Percentiles rank a stretch among this genome's conserved stretches.
These are phyloP conservation scores for Bostrychus sinensis DNA, from an alignment of 2,113 vertebrate species.

Conservation along the genomic window DNA sequence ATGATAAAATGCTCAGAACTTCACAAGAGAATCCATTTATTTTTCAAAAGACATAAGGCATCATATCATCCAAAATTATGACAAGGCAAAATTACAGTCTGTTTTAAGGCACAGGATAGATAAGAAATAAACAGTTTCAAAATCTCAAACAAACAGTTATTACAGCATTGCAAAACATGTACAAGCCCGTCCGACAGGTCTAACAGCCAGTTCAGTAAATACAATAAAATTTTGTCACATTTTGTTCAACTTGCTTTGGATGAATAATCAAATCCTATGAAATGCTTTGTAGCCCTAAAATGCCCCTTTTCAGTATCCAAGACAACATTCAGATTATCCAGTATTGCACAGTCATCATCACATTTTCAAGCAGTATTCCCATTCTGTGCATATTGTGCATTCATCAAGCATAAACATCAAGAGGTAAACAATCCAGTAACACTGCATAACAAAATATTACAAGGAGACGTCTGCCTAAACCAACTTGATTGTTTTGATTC, in stretches of 20 bases:
- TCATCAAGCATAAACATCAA: conserved; percentile 50
- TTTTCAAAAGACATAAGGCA: conserved; percentile 58
- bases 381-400: conserved; percentile 56
- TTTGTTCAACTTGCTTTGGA: conserved; percentile 26
- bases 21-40: conserved; percentile 66
- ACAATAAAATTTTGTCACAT: conserved; percentile 22
- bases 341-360: conserved; percentile 60
- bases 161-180: conserved; percentile 47
- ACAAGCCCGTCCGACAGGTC: conserved; percentile 33
- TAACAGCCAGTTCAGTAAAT: conserved; percentile 42
- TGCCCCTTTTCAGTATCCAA: conserved; percentile 20
- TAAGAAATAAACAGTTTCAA: conserved; percentile 50
- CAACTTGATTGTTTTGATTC: conserved; percentile 34
- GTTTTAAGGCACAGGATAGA: conserved; percentile 88
- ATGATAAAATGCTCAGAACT: conserved; percentile 5
- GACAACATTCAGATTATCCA: conserved; percentile 30
- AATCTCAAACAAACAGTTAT: conserved; percentile 40
- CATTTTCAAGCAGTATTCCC: conserved; percentile 45
- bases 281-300: conserved; percentile 63
- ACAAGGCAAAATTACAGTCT: conserved; percentile 61
- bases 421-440: conserved; percentile 59
- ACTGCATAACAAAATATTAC: conserved; percentile 53
- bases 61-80: conserved; percentile 60
- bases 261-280: conserved; percentile 38
- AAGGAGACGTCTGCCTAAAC: conserved; percentile 45